Conservation (phyloP, 1,140 invertebrate genomes). For the Leguminivora glycinivorella region DNA sequence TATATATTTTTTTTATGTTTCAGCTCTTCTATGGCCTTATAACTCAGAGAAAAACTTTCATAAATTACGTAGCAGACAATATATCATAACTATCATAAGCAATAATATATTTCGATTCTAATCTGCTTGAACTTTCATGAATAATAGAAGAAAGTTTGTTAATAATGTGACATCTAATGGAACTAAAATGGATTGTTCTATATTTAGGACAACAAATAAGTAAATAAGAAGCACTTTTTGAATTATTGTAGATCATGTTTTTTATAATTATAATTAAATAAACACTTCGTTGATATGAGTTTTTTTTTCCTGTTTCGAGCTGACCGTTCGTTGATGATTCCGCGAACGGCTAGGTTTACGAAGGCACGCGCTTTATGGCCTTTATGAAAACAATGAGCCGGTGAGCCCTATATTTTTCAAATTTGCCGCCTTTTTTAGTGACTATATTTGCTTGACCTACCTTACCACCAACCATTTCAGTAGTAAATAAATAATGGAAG, state of each 20-base stretch:
- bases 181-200: background rate
- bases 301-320: background rate
- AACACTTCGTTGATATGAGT: background rate
- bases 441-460: no score
- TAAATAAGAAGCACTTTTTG: background rate
- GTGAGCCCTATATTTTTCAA: no score
- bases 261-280: background rate
- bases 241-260: background rate
- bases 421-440: no score
- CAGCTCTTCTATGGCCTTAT: slow-evolving; percentile 10
- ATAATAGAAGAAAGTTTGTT: no score
- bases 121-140: no score
- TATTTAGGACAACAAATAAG: no score
- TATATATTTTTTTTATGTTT: background rate
- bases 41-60: slow-evolving; percentile 9
- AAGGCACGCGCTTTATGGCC: no score
- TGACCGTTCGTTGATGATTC: no score
- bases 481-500: no score
- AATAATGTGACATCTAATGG: background rate
- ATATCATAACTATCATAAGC: slow-evolving; percentile 1
- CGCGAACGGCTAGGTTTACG: no score
- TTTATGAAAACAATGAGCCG: no score
- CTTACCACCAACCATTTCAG: no score
- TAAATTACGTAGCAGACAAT: slow-evolving; percentile 18
- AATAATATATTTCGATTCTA: background rate